Base-by-base conservation (phyloP, 1,140 invertebrate genomes). In the Akabosia matsudoensis region DNA sequence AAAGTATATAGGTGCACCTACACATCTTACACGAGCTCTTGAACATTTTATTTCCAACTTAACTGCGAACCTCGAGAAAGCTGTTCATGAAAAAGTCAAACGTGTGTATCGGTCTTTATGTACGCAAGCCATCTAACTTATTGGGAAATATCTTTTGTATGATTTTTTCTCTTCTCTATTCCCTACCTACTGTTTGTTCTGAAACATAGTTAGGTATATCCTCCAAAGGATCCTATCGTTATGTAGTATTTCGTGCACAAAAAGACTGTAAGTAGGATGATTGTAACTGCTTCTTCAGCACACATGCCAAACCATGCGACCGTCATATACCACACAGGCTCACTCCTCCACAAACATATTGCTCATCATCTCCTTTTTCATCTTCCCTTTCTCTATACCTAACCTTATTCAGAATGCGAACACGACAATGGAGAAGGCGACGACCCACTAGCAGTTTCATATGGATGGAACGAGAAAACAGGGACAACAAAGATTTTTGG, bases 311-410 rank as follows among this genome's bases (percentile, higher is more conserved):
- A 22, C 37, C 37, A 45, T 45, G 37, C 37, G 26, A n/a, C n/a
- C n/a, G n/a, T n/a, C n/a, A n/a, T n/a, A n/a, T n/a, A n/a, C n/a
- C 54, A 61, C 61, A 31, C 61, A 67, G 14, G 26, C 61, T 14
- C 1, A 67, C 61, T 30, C 28, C 2, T 67, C 54, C 14, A 24
- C 37, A 10, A 67, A 10, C 61, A 30, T 30, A 28, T 67, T n/a
- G 4, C n/a, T 67, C 61, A 61, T 10, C 61, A 67, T 67, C 61
- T 67, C 61, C 61, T 67, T 30, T 67, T 30, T 7, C 61, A 67
- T 28, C 61, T 31, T 67, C 61, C n/a, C 22, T 10, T 67, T 67
- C n/a, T 67, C 28, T n/a, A n/a, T 61, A 16, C 54, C 54, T 61
- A 16, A 16, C 54, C 24, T 16, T n/a, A 4, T 45, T 18, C 37